Evolutionary conservation across 2,888 invertebrate species (phyloP).

Genomic region (Stegophylla sp.): DNA sequence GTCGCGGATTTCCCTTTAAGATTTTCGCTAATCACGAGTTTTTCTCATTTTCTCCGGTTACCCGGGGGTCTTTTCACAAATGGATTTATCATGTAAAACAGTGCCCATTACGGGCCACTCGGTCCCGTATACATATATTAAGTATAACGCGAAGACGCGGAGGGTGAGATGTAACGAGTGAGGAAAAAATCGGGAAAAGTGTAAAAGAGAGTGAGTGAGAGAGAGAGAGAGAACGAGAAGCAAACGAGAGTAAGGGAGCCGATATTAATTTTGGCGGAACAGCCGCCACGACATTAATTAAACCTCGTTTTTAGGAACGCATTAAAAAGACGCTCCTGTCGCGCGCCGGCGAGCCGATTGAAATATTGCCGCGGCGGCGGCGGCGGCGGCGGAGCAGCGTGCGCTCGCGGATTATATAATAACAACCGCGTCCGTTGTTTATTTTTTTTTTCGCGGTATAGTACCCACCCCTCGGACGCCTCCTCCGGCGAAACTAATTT

Average conservation of each 20-base stretch:
- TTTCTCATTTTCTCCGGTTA: conserved; percentile 48
- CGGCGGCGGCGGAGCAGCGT: conserved; percentile 18
- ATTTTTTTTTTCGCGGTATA: not conserved
- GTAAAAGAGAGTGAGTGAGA: not conserved
- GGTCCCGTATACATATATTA: conserved; percentile 28
- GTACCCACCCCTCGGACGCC: not conserved
- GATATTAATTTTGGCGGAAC: conserved; percentile 56
- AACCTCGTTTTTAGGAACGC: conserved; percentile 59
- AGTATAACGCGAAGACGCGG: conserved; percentile 20
- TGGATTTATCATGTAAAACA: conserved; percentile 59
- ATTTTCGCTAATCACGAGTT: conserved; percentile 52
- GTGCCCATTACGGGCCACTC: conserved; percentile 55
- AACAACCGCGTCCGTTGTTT: conserved; percentile 35
- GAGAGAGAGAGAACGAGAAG: not conserved
- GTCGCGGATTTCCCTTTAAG: conserved; percentile 47
- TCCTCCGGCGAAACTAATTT: conserved; percentile 40
- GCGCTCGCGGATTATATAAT: conserved; percentile 54
- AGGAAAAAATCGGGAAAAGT: conserved; percentile 18
- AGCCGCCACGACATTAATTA: conserved; percentile 59
- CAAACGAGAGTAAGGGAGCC: conserved; percentile 19
- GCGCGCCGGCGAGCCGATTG: conserved; percentile 52
- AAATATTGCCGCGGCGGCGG: conserved; percentile 50
- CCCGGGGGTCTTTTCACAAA: conserved; percentile 28
- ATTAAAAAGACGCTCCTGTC: conserved; percentile 58
- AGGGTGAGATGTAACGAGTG: conserved; percentile 7